Evolutionary conservation across 1,140 invertebrate species (phyloP), one percentile per base, ranked within the genome.

Genomic region (Heliothis subflexa): DNA sequence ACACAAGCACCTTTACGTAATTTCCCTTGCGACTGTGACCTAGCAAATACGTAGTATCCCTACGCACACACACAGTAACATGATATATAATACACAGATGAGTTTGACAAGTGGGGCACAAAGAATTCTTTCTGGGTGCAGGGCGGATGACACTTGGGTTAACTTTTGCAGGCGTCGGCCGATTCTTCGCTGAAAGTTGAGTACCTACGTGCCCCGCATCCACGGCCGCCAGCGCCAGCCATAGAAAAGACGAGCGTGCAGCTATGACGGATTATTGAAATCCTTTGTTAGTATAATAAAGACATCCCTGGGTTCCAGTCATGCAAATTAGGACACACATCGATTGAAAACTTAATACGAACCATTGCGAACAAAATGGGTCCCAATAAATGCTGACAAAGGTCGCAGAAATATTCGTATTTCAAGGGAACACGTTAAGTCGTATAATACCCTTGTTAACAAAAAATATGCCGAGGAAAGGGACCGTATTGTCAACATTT

Each of bases 371-470:
- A 78, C 71, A 74, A 78, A 76, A 76, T 55, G 55, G 62, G 40
- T 55, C 66, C 66, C 77, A 61, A 62, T 57, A 79, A 79, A 75
- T 76, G 72, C 80, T 81, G 64, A 81, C 80, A 79, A 81, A 81
- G 77, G 77, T 79, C 77, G 52, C 77, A 81, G 80, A 71, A 76
- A 78, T 76, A 78, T 79, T 76, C 75, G 80, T 75, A 78, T 81
- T 78, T 79, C 80, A 64, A 77, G 55, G 45, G 72, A 78, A 79
- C 80, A 78, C 76, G 80, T 77, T 81, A 78, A 81, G 49, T 78
- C 77, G 55, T 57, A 78, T 81, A 81, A 79, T 79, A 81, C 80
- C 76, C 80, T 81, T 81, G 80, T 76, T 81, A 78, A 81, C 80
- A 81, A 81, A 81, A 81, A 81, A 81, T 78, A 57, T 81, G 66